Evolutionary conservation across 2,888 invertebrate species (phyloP).

Genomic region (Hoplodrina ambigua): DNA sequence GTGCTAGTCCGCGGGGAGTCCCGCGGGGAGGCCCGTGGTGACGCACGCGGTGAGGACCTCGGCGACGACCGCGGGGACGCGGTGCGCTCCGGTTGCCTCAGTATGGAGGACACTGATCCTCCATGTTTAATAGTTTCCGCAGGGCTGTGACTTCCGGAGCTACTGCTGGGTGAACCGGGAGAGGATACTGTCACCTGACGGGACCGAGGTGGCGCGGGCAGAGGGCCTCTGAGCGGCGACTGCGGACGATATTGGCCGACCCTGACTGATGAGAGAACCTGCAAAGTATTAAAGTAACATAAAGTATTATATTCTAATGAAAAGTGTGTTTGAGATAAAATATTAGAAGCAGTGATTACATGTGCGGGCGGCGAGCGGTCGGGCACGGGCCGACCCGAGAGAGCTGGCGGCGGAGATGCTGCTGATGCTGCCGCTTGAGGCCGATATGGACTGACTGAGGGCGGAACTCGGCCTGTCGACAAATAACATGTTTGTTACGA

Average conservation of each 20-base stretch:
- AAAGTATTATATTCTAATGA: not conserved
- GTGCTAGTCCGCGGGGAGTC: constrained; percentile 81
- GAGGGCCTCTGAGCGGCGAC: constrained; percentile 92
- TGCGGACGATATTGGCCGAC: constrained; percentile 93
- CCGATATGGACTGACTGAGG: constrained; percentile 94
- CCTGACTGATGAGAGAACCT: constrained; percentile 94
- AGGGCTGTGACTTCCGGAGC: constrained; percentile 95
- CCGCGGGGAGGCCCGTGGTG: constrained; percentile 79
- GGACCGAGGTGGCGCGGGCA: constrained; percentile 88
- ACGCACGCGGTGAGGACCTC: constrained; percentile 80
- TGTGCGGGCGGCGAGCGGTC: constrained; percentile 93
- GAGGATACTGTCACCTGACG: constrained; percentile 90
- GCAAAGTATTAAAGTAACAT: constrained; percentile 36
- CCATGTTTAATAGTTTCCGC: constrained; percentile 94
- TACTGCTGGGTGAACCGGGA: constrained; percentile 96
- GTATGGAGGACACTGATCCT: constrained; percentile 86
- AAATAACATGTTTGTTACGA: not conserved
- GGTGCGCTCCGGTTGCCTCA: constrained; percentile 84
- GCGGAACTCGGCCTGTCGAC: constrained; percentile 93
- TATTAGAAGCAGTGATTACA: constrained; percentile 77
- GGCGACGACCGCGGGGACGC: constrained; percentile 83
- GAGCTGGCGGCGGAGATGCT: constrained; percentile 91
- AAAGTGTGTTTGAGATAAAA: not conserved
- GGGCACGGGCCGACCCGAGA: constrained; percentile 89
- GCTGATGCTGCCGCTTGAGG: constrained; percentile 90